Conservation (phyloP, 2,113 vertebrate genomes). For the Macroglossus sobrinus region DNA sequence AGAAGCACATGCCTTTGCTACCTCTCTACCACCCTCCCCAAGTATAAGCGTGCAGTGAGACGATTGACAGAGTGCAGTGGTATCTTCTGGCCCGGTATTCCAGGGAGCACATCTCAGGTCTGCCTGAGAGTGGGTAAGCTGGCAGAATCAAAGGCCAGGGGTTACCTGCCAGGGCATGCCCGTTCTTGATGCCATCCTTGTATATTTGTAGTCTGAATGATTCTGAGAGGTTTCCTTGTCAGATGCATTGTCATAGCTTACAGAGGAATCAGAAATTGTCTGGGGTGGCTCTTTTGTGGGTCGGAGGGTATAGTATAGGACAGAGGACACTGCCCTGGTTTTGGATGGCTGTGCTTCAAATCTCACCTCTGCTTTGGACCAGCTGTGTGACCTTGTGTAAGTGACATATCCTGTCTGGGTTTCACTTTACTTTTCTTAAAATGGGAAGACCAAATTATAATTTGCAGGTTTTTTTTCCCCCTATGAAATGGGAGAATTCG, state of each 20-base stretch:
- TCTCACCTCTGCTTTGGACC: not conserved
- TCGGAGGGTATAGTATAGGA: fast-evolving
- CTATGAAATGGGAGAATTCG: not conserved
- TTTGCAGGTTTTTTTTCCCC: not conserved
- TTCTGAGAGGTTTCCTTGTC: not conserved
- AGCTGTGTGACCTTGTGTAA: not conserved
- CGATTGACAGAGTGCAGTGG: too few relatives aligned
- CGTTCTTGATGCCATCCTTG: not conserved
- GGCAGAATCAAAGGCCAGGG: not conserved
- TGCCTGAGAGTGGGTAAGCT: not conserved
- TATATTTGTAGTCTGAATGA: not conserved
- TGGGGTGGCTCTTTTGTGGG: not conserved
- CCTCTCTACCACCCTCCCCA: not conserved
- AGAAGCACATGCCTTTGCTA: not conserved
- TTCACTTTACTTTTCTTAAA: not conserved
- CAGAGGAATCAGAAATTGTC: not conserved
- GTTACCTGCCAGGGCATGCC: too few relatives aligned
- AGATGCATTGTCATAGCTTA: not conserved
- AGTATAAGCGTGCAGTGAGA: fast-evolving
- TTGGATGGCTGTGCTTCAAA: not conserved
- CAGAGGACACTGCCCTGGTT: not conserved
- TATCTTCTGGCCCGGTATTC: fast-evolving
- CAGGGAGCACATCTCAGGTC: not conserved
- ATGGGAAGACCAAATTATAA: not conserved
- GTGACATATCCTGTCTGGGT: not conserved